Base-by-base conservation (phyloP, 64 coral and sea anemone genomes). In the Trachythela sp. region DNA sequence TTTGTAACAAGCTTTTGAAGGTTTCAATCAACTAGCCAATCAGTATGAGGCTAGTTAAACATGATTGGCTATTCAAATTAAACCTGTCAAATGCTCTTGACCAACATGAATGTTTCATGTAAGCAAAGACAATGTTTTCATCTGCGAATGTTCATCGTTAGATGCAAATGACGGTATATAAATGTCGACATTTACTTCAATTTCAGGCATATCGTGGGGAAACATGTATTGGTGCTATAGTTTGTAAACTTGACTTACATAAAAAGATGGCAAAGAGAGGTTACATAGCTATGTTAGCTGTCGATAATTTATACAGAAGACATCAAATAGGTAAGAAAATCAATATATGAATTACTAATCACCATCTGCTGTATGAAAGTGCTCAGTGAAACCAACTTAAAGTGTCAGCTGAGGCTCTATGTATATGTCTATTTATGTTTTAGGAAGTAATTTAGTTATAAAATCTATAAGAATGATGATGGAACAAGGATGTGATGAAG, bases 211-310 rank as follows among this genome's bases (percentile, higher is more conserved):
- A 93, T 89, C 52, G 90, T 88, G 88, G 91, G 32, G 84, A 95
- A 9, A 83, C 72, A 18, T 99, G 96, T 90, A 91, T 99, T 37
- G 96, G 96, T 85, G 96, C 96, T 87, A 94, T 99, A 86, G 96
- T 99, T 24, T 99, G 96, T 86, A 99, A 99, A 85, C 94, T 99
- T 50, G 96, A 99, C 90, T 85, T 99, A 51, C 96, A 99, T 70
- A 99, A 99, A 58, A 94, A 95, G 64, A 94, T 99, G 93, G 87
- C 94, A 83, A 83, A 85, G 10, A 88, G 96, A 60, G 96, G 96
- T 40, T 99, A 99, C 67, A 99, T 99, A 48, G 96, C 96, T 24
- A 99, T 99, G 96, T 92, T 99, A 84, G 96, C 96, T 91, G 96
- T 99, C 18, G 96, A 99, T 86, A 99, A 99, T 50, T 93, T 92